Conservation (phyloP, 2,797 vertebrate species). For the Pelochelys cantorii region DNA sequence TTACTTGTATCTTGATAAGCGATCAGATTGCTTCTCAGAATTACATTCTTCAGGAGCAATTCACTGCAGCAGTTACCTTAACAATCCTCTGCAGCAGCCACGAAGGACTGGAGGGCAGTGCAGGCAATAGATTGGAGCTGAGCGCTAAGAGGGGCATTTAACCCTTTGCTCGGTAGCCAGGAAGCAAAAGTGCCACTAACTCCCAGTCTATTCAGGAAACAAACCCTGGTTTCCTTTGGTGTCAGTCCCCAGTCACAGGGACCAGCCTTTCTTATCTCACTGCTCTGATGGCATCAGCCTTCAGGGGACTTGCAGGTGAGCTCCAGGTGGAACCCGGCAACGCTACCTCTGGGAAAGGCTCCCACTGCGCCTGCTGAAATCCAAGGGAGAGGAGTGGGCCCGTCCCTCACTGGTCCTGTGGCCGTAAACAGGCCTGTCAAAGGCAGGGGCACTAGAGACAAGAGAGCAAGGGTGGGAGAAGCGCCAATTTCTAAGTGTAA, state of each 20-base stretch:
- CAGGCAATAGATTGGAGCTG: background rate
- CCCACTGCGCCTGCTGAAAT: background rate
- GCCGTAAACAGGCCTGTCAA: background rate
- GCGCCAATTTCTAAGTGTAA: background rate
- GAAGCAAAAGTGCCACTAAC: background rate
- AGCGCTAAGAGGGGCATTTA: no score
- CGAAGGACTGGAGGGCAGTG: background rate
- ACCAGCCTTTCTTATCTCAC: accelerated
- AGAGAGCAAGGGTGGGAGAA: conserved; percentile 32
- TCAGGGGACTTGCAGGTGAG: background rate
- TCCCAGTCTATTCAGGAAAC: accelerated
- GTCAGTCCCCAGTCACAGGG: accelerated
- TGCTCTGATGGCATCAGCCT: accelerated
- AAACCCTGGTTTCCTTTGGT: background rate
- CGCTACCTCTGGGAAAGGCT: background rate
- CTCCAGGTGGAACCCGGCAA: accelerated
- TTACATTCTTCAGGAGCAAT: accelerated
- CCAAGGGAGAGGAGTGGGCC: accelerated
- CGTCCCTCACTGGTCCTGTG: no score
- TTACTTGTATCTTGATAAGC: accelerated
- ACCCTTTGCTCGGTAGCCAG: accelerated
- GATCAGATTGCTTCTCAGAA: accelerated
- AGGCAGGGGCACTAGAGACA: background rate
- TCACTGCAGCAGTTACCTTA: background rate
- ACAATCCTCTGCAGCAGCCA: background rate